Evolutionary conservation across 1,140 invertebrate species (phyloP).

Genomic region (Meloidogyne floridensis): DNA sequence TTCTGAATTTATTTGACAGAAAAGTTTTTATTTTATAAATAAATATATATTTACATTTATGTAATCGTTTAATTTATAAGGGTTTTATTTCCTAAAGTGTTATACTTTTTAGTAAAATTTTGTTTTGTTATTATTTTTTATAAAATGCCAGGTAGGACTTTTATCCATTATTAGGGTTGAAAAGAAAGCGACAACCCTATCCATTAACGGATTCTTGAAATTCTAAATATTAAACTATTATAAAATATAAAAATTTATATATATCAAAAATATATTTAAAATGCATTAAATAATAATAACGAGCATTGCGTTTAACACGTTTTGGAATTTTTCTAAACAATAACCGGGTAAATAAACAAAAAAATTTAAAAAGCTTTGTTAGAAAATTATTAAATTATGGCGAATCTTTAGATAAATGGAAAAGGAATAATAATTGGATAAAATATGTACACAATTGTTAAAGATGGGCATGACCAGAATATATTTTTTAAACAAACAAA

Average conservation of each 20-base stretch:
- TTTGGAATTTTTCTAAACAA: background rate
- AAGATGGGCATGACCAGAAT: background rate
- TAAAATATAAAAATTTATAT: background rate
- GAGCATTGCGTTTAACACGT: background rate
- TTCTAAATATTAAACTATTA: too few relatives aligned
- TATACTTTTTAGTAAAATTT: too few relatives aligned
- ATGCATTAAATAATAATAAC: background rate
- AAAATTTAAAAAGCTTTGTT: background rate
- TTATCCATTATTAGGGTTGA: too few relatives aligned
- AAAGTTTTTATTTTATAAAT: constrained; percentile 3
- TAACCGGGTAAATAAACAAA: constrained; percentile 1
- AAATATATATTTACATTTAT: background rate
- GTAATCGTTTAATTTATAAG: too few relatives aligned
- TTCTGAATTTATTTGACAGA: background rate
- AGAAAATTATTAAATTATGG: background rate
- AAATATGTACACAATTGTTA: background rate
- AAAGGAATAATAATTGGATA: background rate
- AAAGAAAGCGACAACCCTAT: too few relatives aligned
- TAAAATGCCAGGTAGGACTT: too few relatives aligned
- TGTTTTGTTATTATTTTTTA: too few relatives aligned
- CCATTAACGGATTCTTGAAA: too few relatives aligned
- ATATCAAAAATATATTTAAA: too few relatives aligned
- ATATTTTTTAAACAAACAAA: too few relatives aligned
- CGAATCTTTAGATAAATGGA: too few relatives aligned
- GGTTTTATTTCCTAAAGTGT: too few relatives aligned